Evolutionary conservation across 2,113 vertebrate genomes (phyloP), one percentile per base, ranked within the genome.

Genomic region (Capreolus pygargus): DNA sequence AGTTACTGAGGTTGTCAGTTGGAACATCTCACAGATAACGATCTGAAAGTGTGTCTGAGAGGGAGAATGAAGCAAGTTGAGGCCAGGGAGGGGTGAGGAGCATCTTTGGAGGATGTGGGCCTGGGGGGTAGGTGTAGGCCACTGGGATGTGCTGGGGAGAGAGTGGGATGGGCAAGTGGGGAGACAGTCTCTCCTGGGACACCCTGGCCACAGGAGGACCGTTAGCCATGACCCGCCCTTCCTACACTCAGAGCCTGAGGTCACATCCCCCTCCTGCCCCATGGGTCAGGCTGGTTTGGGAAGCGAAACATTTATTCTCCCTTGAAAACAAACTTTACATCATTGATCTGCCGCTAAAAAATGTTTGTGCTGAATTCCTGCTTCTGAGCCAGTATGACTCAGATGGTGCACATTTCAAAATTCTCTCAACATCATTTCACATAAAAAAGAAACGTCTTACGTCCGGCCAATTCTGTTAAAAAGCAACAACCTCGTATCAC

Each of bases 291-390:
- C 82, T 95, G 74, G 50, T 95, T 97, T 97, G 97, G 87, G 78
- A 97, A 90, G 60, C 54, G 82, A 94, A 95, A 83, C 55, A 55
- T 97, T 97, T 88, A 90, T 91, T 96, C 86, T 84, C 70, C n/a
- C 79, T 97, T 84, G 82, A 95, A 98, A 98, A 98, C 92, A 97
- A 98, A 97, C 86, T 98, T 97, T 97, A 95, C 97, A 97, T 98
- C 98, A 98, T 74, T 91, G 96, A 95, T 98, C 93, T 96, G 91
- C 93, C 12, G 84, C 97, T 96, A 52, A 97, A 96, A 98, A 97
- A 95, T 98, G 94, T 97, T 97, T 97, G 96, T 97, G 70, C 52
- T 84, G 58, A 95, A 97, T 97, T 98, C 98, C 91, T 98, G 90
- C 89, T 89, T 91, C 89, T 43, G 15, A 95, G 97, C 96, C 98